A percentile compares a stretch with the other conserved stretches of the same genome.
Conservation (phyloP, 2,113 vertebrate genomes). For the Zosterops hypoxanthus region DNA sequence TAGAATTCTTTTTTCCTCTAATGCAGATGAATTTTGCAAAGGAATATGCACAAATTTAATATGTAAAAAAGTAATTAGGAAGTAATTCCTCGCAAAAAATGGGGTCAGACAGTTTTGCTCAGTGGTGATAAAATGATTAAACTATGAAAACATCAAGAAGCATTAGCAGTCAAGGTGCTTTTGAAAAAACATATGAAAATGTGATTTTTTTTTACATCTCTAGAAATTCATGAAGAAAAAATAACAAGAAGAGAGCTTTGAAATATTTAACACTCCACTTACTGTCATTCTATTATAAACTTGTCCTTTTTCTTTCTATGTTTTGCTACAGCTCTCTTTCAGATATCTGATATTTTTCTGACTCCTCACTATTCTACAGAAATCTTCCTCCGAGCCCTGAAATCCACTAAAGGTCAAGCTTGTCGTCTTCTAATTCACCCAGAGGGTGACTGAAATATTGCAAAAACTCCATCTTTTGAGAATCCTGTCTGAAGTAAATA, state of each 20-base stretch:
- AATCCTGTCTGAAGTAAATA: neutral
- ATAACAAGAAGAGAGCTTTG: neutral
- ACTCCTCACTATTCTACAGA: neutral
- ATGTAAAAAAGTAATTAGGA: neutral
- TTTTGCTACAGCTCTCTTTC: neutral
- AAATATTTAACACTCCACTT: neutral
- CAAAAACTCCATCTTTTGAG: neutral
- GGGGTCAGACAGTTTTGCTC: neutral
- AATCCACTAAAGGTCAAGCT: neutral
- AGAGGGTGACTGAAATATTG: neutral
- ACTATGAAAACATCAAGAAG: neutral
- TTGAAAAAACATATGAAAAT: neutral
- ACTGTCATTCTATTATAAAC: neutral
- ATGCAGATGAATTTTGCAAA: neutral
- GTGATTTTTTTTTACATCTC: neutral
- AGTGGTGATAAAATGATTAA: neutral
- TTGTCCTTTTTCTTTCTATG: neutral
- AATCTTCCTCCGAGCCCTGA: neutral
- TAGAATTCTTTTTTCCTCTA: neutral
- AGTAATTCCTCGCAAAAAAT: neutral
- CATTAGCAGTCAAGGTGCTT: neutral
- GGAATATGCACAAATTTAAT: neutral
- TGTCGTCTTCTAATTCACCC: neutral
- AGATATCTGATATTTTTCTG: neutral
- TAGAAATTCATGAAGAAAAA: neutral